A percentile compares a stretch with the other conserved stretches of the same genome.
phyloP scores from a whole-genome alignment of 1,140 invertebrate species.

The Formica selysi region DNA sequence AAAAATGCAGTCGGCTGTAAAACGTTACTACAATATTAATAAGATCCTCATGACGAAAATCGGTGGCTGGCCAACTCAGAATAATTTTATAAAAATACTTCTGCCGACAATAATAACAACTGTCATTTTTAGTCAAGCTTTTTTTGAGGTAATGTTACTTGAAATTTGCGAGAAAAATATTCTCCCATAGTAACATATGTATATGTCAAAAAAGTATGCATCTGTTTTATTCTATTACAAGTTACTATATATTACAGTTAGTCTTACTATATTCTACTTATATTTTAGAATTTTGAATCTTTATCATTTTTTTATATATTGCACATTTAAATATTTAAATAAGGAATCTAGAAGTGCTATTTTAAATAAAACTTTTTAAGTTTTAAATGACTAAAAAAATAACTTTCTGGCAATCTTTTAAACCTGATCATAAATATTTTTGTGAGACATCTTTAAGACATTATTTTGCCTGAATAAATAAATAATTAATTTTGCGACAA shows the following conservation, averaged over 20 bases:
- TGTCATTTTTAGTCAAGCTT: slow-evolving; percentile 24
- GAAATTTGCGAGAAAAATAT: too few relatives aligned
- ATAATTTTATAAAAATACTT: slow-evolving; percentile 28
- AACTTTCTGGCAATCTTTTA: not conserved
- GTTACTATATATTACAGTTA: too few relatives aligned
- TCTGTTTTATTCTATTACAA: too few relatives aligned
- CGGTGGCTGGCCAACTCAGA: slow-evolving; percentile 30
- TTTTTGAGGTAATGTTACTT: slow-evolving; percentile 21
- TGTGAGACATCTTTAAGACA: not conserved
- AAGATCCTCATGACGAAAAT: slow-evolving; percentile 20
- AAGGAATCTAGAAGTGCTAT: too few relatives aligned
- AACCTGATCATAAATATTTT: not conserved
- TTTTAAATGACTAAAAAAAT: not conserved
- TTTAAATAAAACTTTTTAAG: too few relatives aligned
- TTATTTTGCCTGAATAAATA: not conserved
- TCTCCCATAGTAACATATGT: too few relatives aligned
- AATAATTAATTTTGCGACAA: not conserved
- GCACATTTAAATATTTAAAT: too few relatives aligned
- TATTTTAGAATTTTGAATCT: too few relatives aligned
- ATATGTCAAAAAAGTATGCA: too few relatives aligned
- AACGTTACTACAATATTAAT: slow-evolving; percentile 40
- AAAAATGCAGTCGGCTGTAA: slow-evolving; percentile 32
- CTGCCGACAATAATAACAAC: slow-evolving; percentile 10
- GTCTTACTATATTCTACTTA: too few relatives aligned
- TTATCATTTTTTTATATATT: too few relatives aligned